Evolutionary conservation across 2,113 vertebrate genomes (phyloP).

Genomic region (Labeo catla): DNA sequence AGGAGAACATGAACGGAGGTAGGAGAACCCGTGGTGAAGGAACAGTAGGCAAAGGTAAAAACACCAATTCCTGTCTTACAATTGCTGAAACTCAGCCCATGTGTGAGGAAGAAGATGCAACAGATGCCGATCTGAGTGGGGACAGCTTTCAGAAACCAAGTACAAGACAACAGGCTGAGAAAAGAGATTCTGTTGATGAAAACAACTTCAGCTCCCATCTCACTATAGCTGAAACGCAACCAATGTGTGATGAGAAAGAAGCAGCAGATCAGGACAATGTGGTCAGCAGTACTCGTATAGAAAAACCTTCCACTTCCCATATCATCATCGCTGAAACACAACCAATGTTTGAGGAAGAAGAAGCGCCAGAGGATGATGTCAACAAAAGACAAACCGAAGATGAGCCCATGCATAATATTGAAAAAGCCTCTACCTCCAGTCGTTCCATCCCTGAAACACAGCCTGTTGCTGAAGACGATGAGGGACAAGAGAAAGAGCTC

Average conservation of each 20-base stretch:
- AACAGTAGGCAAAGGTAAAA: not conserved
- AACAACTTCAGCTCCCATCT: constrained; percentile 7
- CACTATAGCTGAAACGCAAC: constrained; percentile 56
- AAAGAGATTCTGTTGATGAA: constrained; percentile 1
- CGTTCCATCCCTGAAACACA: constrained; percentile 54
- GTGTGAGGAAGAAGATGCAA: constrained; percentile 22
- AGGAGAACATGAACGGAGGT: not conserved
- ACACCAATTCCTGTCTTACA: constrained; percentile 16
- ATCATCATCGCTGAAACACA: constrained; percentile 56
- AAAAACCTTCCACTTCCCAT: constrained; percentile 14
- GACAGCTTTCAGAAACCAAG: not conserved
- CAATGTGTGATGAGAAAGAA: not conserved
- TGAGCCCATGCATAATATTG: not conserved
- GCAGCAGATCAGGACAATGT: not conserved
- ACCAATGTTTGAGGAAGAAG: constrained; percentile 51
- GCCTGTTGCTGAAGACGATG: constrained; percentile 32
- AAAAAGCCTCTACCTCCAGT: not conserved
- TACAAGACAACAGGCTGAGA: constrained; percentile 9
- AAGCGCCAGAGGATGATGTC: constrained; percentile 11
- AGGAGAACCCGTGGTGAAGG: not conserved
- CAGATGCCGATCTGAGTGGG: not conserved
- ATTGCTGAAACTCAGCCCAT: constrained; percentile 55
- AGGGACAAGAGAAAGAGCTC: not conserved
- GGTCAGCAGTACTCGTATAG: not conserved
- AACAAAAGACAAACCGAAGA: not conserved